A percentile compares a stretch with the other conserved stretches of the same genome.
Evolutionary conservation across 2,113 vertebrate species (phyloP).

Genomic region (Vidua macroura): DNA sequence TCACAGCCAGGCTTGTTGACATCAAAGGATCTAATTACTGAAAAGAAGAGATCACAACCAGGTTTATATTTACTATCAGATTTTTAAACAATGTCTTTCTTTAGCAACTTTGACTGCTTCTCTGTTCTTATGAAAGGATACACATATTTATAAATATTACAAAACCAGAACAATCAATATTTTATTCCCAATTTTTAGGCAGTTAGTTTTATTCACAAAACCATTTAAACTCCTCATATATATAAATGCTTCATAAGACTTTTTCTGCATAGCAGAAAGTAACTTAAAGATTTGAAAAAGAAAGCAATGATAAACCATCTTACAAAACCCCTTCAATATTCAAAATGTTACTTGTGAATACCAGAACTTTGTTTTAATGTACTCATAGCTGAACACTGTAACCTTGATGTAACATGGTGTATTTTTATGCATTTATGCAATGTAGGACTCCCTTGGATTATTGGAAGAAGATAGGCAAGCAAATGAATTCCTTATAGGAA

Average conservation of each 20-base stretch:
- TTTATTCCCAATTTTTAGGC: neutral
- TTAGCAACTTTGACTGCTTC: neutral
- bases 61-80: neutral
- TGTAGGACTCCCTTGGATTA: neutral
- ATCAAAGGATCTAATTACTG: constrained; percentile 98
- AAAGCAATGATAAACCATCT: neutral
- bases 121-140: neutral
- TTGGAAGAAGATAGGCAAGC: neutral
- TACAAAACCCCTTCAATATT: neutral
- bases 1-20: constrained; percentile 99
- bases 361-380: neutral
- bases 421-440: neutral
- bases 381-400: neutral
- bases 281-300: neutral
- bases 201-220: neutral
- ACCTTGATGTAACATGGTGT: neutral
- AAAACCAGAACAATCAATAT: neutral
- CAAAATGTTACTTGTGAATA: neutral
- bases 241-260: neutral
- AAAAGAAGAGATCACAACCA: constrained; percentile 5
- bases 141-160: neutral
- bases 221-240: neutral
- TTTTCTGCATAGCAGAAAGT: neutral
- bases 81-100: neutral
- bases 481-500: neutral